Evolutionary conservation across 2,888 invertebrate genomes (phyloP), one percentile per base, ranked within the genome.

Genomic region (Aleiodes alternator): DNA sequence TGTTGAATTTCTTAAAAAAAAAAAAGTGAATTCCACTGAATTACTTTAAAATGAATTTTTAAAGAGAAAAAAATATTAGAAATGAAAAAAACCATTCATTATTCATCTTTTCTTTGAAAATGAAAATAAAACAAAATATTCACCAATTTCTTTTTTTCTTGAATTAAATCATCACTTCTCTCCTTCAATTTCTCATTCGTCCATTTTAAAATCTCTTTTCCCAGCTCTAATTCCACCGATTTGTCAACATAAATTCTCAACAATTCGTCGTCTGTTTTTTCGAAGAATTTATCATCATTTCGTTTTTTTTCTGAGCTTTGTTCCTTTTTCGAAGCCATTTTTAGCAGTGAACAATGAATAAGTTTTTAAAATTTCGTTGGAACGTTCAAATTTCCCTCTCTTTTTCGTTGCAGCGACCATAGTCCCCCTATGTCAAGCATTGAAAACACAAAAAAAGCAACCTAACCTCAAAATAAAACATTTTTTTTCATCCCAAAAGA

Each of bases 101-200:
- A 2, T 23, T 23, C 23, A 23, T 23, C 23, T 23, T 23, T 23
- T 23, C 23, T 2, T 23, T 23, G 2, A 48, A 43, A 23, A 38
- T 16, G 2, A 64, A 57, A 16, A 48, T 23, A 23, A 61, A 64
- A 68, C 12, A n/a, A 51, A 23, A 64, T 72, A 31, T 72, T 76
- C 69, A 84, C 86, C 80, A 86, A 78, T 69, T 80, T 76, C 51
- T 70, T 53, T 12, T 75, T 77, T 72, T 81, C 80, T 56, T 78
- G 56, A 23, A 76, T 71, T 4, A 85, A 71, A 64, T 78, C 55
- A 16, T 72, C 71, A 48, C 81, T 71, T 55, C 75, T 82, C 12
- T 78, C 16, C 16, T 50, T 12, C 31, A 82, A 73, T 34, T 66
- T 77, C 29, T 11, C 16, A 29, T 43, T 50, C 43, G 70, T 79